These are phyloP conservation scores for Drosophila aldrichi DNA, from an alignment of 2,888 invertebrate species.

Conservation along the genomic window DNA sequence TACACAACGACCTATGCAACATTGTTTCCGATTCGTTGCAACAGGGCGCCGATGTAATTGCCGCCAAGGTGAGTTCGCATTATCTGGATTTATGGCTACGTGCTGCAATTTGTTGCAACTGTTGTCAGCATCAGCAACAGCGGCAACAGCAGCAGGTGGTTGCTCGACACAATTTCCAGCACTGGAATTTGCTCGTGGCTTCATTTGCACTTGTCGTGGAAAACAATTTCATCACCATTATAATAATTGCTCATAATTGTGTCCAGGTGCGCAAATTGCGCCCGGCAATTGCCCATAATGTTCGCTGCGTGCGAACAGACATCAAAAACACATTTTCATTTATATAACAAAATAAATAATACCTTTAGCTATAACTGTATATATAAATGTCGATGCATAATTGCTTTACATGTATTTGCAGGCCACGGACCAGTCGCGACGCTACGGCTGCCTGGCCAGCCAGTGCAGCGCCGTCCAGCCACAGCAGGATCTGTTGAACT, in stretches of 20 bases:
- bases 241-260: slow-evolving; percentile 68
- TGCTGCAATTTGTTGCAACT: slow-evolving; percentile 59
- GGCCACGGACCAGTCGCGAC: slow-evolving; percentile 92
- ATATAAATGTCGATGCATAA: neutral
- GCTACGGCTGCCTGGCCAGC: slow-evolving; percentile 92
- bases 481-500: slow-evolving; percentile 87
- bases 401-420: slow-evolving; percentile 14
- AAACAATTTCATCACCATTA: slow-evolving; percentile 60
- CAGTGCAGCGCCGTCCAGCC: slow-evolving; percentile 91
- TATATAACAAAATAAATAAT: slow-evolving; percentile 4
- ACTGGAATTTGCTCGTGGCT: slow-evolving; percentile 19
- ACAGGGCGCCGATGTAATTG: slow-evolving; percentile 94
- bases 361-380: neutral
- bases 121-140: slow-evolving; percentile 18
- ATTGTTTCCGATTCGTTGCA: slow-evolving; percentile 95
- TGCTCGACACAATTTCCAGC: slow-evolving; percentile 25
- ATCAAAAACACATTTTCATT: slow-evolving; percentile 51
- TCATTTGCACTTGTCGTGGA: slow-evolving; percentile 37
- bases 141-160: slow-evolving; percentile 40
- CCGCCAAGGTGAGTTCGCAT: slow-evolving; percentile 90
- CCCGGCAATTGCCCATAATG: slow-evolving; percentile 67
- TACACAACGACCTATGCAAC: slow-evolving; percentile 94
- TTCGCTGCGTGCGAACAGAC: slow-evolving; percentile 41
- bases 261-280: slow-evolving; percentile 57
- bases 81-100: slow-evolving; percentile 61